Evolutionary conservation across 2,797 vertebrate species (phyloP).

Genomic region (Melanotaenia maccullochi): DNA sequence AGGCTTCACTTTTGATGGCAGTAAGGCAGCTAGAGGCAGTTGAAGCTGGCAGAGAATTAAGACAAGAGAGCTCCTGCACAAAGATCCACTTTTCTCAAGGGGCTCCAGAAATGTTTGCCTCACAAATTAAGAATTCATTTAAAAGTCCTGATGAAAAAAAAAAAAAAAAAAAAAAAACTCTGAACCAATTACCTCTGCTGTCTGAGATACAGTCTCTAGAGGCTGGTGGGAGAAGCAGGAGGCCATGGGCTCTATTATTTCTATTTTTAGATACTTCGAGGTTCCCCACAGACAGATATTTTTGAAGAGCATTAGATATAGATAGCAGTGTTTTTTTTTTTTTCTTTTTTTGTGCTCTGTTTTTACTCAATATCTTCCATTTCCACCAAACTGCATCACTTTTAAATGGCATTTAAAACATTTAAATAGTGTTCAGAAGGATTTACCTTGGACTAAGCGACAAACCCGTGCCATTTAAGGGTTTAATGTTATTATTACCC

Average conservation of each 20-base stretch:
- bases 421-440: neutral
- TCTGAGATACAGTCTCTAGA: conserved; percentile 57
- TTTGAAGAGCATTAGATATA: conserved; percentile 26
- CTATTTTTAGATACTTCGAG: conserved; percentile 67
- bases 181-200: conserved; percentile 70
- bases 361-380: conserved; percentile 1
- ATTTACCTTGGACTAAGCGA: neutral
- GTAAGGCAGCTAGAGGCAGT: conserved; percentile 33
- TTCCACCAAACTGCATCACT: conserved; percentile 9
- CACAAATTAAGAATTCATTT: conserved; percentile 72
- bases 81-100: conserved; percentile 27
- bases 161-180: conserved; percentile 31
- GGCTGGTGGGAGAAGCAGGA: conserved; percentile 10
- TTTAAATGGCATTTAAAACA: conserved; percentile 28
- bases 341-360: conserved; percentile 11
- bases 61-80: conserved; percentile 31
- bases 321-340: conserved; percentile 24
- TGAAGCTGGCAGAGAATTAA: conserved; percentile 23
- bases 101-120: conserved; percentile 62
- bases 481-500: neutral
- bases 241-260: conserved; percentile 15
- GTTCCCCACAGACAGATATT: conserved; percentile 60
- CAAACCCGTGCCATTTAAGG: neutral
- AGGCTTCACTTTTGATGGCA: conserved; percentile 45
- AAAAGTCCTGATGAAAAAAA: conserved; percentile 54